Base-by-base conservation (phyloP, 2,888 invertebrate species). In the Dolichopus griseipennis region DNA sequence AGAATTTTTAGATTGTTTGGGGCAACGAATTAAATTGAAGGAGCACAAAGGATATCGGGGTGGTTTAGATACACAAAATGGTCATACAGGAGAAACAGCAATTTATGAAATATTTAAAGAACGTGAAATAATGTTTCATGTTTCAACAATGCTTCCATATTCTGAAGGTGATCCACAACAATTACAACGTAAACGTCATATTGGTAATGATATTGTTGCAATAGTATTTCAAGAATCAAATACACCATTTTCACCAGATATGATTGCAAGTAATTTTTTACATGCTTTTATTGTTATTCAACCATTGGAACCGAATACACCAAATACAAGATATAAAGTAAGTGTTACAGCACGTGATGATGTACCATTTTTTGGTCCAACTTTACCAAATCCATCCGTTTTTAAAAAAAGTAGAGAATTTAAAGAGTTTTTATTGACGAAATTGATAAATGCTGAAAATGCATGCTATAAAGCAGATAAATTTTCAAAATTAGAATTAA, bases 231-330 rank as follows among this genome's bases (percentile, higher is more conserved):
- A 97, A 86, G 96, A 97, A 81, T 90, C 90, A 77, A 91, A 95
- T 80, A 96, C 96, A 65, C 95, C 96, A 65, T 97, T 97, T 83
- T 91, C 93, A 52, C 96, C 96, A 34, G 93, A 94, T 80, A 95
- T 96, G 93, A 95, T 97, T 75, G 95, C 95, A 69, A 95, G 95
- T 67, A 95, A 97, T 83, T 97, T 97, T 83, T 87, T 97, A 70
- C 97, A 97, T 83, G 90, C 94, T 64, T 97, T 93, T 83, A 90
- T 97, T 76, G 92, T 97, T 70, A 91, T 97, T 68, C 95, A 96
- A 83, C 94, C 93, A 72, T 83, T 94, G 69, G 93, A 93, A 64
- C 72, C 74, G 61, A 74, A 74, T 68, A 74, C 75, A 41, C 71
- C 73, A 27, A 74, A 75, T 69, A 73, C 74, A 65, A 92, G 92